Evolutionary conservation across 2,797 vertebrate species (phyloP).

Genomic region (Phoeniculus purpureus): DNA sequence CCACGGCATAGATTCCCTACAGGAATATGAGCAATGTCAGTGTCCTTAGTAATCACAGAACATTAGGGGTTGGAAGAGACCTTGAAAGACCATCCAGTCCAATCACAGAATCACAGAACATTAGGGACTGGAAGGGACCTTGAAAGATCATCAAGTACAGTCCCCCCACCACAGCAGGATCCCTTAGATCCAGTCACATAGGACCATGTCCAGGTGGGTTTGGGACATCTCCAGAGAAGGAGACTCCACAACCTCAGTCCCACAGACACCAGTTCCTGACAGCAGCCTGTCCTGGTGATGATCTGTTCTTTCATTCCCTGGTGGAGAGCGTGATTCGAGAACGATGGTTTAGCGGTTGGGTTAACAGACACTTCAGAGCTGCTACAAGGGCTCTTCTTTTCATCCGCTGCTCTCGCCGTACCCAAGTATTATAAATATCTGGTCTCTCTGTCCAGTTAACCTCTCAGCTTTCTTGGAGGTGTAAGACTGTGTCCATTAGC

Average conservation of each 20-base stretch:
- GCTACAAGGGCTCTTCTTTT: background rate
- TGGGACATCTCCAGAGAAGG: too few species aligned
- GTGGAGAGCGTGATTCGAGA: background rate
- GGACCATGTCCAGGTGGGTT: too few species aligned
- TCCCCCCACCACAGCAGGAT: too few species aligned
- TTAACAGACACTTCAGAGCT: background rate
- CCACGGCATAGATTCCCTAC: background rate
- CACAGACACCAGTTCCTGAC: background rate
- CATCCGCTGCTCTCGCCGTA: background rate
- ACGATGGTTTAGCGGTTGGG: background rate
- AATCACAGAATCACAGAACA: too few species aligned
- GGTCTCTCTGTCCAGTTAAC: constrained; percentile 9
- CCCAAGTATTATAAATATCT: background rate
- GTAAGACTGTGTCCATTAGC: constrained; percentile 28
- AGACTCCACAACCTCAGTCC: background rate
- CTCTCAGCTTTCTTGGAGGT: background rate
- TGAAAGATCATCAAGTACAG: too few species aligned
- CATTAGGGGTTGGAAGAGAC: too few species aligned
- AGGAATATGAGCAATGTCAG: background rate
- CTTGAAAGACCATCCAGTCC: too few species aligned
- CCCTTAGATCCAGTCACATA: too few species aligned
- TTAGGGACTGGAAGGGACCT: too few species aligned
- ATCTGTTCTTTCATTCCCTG: background rate
- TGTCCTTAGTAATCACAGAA: too few species aligned
- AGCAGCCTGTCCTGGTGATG: background rate